Evolutionary conservation across 1,140 invertebrate genomes (phyloP), one percentile per base, ranked within the genome.

Genomic region (Rhopalosiphum padi): DNA sequence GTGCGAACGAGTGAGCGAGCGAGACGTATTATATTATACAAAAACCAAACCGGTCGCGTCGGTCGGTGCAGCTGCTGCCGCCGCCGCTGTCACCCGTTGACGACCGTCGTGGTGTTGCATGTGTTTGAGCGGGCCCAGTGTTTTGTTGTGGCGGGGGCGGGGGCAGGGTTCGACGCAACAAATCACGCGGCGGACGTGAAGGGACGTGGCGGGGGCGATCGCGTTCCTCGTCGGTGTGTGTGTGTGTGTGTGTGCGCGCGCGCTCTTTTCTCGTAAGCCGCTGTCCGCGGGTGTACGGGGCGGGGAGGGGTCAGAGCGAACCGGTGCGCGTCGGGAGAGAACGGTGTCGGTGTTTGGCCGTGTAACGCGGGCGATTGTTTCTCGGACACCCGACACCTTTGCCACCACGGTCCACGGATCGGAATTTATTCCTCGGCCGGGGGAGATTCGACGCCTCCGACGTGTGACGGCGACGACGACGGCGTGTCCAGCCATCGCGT

Each of bases 61-160:
- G 91, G 68, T 53, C 60, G 60, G 60, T 18, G 60, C 60, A 77
- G 90, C 90, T 30, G 91, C 48, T 51, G 60, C 77, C 18, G 91
- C 77, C 46, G 68, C 22, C 9, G 68, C 68, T 93, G 91, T 93
- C 91, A 93, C 91, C 91, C 82, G 41, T 93, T 93, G 91, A 93
- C 48, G 91, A 86, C 77, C 60, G 60, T 77, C 60, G n/a, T 77
- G 83, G 90, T 77, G 90, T 46, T 77, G 53, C 37, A n/a, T 85
- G 53, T 37, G 53, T 18, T 23, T 11, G 37, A 41, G 15, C 25
- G 37, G 37, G 35, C 60, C 30, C 60, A 77, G 9, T 18, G 60
- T 51, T 46, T 4, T 68, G 60, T 15, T n/a, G 60, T 2, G 30
- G 37, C 23, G 82, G 82, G 82, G 82, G 37, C 68, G 22, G 82